Conservation (phyloP, 2,888 invertebrate species). For the Ormyrus nitidulus region DNA sequence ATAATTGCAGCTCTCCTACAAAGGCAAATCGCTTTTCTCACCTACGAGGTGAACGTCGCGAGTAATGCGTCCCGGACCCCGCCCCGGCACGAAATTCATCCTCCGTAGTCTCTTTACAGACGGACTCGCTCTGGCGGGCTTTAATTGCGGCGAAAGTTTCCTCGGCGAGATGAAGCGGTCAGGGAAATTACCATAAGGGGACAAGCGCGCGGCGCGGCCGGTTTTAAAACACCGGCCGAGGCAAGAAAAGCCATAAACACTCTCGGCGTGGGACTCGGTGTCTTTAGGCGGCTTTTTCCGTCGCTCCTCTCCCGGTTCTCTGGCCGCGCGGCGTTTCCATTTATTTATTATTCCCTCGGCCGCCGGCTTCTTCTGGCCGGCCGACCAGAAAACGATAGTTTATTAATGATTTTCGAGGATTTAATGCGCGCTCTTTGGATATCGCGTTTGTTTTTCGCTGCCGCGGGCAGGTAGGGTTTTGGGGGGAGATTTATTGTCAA, state of each 20-base stretch:
- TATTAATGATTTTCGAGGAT: too few species aligned
- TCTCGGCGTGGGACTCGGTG: neutral
- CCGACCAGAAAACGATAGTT: too few species aligned
- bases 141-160: conserved; percentile 34
- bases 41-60: neutral
- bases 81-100: neutral
- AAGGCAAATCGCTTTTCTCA: neutral
- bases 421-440: too few species aligned
- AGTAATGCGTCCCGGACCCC: neutral
- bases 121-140: neutral
- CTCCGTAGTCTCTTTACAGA: neutral
- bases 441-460: too few species aligned
- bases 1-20: too few species aligned
- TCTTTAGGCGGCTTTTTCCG: too few species aligned
- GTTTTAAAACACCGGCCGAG: conserved; percentile 29
- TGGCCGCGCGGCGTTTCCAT: too few species aligned
- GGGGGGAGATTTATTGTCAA: too few species aligned
- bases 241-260: conserved; percentile 42
- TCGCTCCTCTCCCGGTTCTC: too few species aligned
- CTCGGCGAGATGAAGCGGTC: conserved; percentile 35
- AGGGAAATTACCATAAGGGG: conserved; percentile 46
- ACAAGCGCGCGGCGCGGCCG: conserved; percentile 18
- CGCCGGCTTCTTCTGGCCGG: too few species aligned
- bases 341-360: too few species aligned
- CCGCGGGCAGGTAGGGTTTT: too few species aligned